Evolutionary conservation across 2,888 invertebrate species (phyloP), one percentile per base, ranked within the genome.

Genomic region (Drosophila mulleri): DNA sequence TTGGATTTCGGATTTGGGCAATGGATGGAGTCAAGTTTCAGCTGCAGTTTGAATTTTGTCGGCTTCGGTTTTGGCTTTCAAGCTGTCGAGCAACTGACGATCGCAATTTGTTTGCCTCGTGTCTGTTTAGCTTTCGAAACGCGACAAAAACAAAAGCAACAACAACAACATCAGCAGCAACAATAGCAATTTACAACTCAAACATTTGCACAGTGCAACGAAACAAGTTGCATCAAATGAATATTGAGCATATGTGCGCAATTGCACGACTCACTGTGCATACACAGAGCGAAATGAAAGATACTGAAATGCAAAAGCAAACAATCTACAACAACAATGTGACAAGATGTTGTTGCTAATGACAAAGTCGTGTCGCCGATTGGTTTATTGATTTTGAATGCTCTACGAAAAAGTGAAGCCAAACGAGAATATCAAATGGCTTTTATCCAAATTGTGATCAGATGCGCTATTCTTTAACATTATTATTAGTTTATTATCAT

Each of bases 181-280:
- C 59, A 54, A 53, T 6, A 16, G 37, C 62, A 71, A 65, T 50
- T 61, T 26, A 20, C 32, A 74, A 50, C 59, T 67, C 42, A 85
- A 85, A 82, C 83, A 82, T 88, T 88, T 88, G 70, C 68, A 59
- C 57, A 77, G 74, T 67, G 68, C 72, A 63, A 50, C 71, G 65
- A 76, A 75, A 72, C 82, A 87, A 79, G 68, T 84, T 89, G 85
- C 82, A 89, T 73, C 54, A 73, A 80, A 84, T 80, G 66, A 82
- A 75, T 72, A 85, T 71, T 72, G 63, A 78, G 57, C 56, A 53
- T 63, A 70, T 62, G 69, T 64, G 54, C 80, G 75, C 80, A 78
- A 88, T 61, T 73, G 80, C 86, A 88, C 80, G 88, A 78, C 56
- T 78, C 78, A 56, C 60, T 69, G 54, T 56, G 59, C 69, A 78